Percentiles rank a stretch among this genome's conserved stretches.
These are phyloP conservation scores for Cyclophora punctaria DNA, from an alignment of 2,888 invertebrate species.

Conservation along the genomic window DNA sequence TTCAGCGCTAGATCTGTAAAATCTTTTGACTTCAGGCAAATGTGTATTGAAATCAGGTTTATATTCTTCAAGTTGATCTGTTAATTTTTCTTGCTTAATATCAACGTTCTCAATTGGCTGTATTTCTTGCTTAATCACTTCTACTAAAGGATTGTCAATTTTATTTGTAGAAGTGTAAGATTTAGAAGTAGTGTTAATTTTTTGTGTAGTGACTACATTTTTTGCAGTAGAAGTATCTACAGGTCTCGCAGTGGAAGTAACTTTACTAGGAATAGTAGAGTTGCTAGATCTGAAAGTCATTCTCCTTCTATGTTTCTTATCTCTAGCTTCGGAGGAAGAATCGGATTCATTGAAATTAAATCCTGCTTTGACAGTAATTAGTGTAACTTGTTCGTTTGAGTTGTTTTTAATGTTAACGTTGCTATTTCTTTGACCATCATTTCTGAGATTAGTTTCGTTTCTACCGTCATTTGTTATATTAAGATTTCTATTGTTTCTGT, in stretches of 20 bases:
- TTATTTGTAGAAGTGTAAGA: slow-evolving; percentile 13
- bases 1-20: slow-evolving; percentile 63
- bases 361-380: slow-evolving; percentile 43
- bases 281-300: slow-evolving; percentile 44
- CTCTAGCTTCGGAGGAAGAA: slow-evolving; percentile 36
- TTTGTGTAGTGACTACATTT: too few species aligned
- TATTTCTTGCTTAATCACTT: slow-evolving; percentile 49
- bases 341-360: slow-evolving; percentile 36
- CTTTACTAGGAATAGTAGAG: slow-evolving; percentile 19
- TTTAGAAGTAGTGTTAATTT: slow-evolving; percentile 11
- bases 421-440: slow-evolving; percentile 21
- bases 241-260: slow-evolving; percentile 14
- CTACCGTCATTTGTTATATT: slow-evolving; percentile 20
- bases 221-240: slow-evolving; percentile 4
- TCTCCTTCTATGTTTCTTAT: slow-evolving; percentile 50
- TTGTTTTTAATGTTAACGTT: slow-evolving; percentile 13
- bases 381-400: slow-evolving; percentile 22
- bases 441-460: slow-evolving; percentile 13
- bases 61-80: slow-evolving; percentile 45
- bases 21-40: slow-evolving; percentile 43
- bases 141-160: slow-evolving; percentile 27
- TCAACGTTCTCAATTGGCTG: slow-evolving; percentile 34
- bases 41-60: slow-evolving; percentile 34
- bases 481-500: slow-evolving; percentile 51
- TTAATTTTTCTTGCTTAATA: slow-evolving; percentile 42